phyloP scores from a whole-genome alignment of 2,113 vertebrate genomes.

The Ptilorrhoa leucosticta region DNA sequence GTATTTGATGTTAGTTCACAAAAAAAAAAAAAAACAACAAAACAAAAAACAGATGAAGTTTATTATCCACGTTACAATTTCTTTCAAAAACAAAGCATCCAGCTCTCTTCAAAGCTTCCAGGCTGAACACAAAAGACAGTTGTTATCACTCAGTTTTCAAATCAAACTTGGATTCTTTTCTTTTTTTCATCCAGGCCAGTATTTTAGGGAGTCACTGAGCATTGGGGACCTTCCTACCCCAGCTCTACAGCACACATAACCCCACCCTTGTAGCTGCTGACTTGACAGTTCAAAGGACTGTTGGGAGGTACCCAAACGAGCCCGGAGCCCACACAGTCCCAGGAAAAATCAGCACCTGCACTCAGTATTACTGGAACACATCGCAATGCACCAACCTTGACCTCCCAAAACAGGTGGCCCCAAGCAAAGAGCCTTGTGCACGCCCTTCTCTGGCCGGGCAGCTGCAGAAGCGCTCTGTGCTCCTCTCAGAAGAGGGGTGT shows the following conservation, averaged over 20 bases:
- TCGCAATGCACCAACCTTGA: background rate
- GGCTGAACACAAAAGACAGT: background rate
- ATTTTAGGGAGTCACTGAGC: background rate
- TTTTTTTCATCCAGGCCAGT: background rate
- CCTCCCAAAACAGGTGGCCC: background rate
- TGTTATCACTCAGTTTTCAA: constrained; percentile 1
- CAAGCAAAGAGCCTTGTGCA: background rate
- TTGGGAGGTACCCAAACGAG: background rate
- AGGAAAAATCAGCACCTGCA: background rate
- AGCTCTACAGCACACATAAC: background rate
- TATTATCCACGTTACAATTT: constrained; percentile 17
- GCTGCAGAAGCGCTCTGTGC: background rate
- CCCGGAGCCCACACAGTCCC: background rate
- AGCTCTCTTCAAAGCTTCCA: constrained; percentile 16
- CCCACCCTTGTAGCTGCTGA: background rate
- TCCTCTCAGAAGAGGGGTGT: background rate
- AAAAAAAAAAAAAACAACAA: background rate
- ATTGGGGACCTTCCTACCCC: background rate
- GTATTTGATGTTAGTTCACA: constrained; percentile 41
- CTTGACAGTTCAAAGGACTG: background rate
- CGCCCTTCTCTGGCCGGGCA: background rate
- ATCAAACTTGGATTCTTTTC: background rate
- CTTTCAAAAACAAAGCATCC: constrained; percentile 38
- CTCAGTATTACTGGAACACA: background rate
- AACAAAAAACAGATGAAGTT: background rate